A percentile compares a stretch with the other conserved stretches of the same genome.
phyloP scores from a whole-genome alignment of 2,797 vertebrate genomes.

The Triplophysa yarkandensis region DNA sequence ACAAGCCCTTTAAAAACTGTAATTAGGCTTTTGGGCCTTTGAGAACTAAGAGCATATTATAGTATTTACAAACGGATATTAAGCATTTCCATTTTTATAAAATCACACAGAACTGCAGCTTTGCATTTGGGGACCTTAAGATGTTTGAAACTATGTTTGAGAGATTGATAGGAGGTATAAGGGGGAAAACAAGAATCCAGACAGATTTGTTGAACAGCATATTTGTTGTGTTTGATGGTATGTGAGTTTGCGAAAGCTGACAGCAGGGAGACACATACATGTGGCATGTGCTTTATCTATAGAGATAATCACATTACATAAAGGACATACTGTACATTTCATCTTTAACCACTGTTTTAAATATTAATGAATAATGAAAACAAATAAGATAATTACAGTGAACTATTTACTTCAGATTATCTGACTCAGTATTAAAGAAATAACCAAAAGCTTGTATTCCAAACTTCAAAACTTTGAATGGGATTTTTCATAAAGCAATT shows the following conservation, averaged over 20 bases:
- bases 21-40: background rate
- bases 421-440: too few relatives aligned
- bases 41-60: background rate
- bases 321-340: background rate
- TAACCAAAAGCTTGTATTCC: too few relatives aligned
- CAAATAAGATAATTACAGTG: background rate
- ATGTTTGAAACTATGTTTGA: background rate
- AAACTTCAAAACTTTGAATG: too few relatives aligned
- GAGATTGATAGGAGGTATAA: conserved; percentile 7
- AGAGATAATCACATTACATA: background rate
- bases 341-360: background rate
- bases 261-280: background rate
- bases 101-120: too few relatives aligned
- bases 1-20: background rate
- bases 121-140: background rate
- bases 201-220: conserved; percentile 47
- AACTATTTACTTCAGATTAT: too few relatives aligned
- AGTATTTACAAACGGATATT: background rate
- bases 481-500: too few relatives aligned
- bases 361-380: background rate
- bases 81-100: too few relatives aligned
- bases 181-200: conserved; percentile 36
- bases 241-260: conserved; percentile 1
- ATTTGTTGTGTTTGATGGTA: conserved; percentile 14
- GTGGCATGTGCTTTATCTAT: background rate